Percentiles rank a stretch among this genome's conserved stretches.
Evolutionary conservation across 2,888 invertebrate genomes (phyloP).

Genomic region (Xestoiulus laeticollis): DNA sequence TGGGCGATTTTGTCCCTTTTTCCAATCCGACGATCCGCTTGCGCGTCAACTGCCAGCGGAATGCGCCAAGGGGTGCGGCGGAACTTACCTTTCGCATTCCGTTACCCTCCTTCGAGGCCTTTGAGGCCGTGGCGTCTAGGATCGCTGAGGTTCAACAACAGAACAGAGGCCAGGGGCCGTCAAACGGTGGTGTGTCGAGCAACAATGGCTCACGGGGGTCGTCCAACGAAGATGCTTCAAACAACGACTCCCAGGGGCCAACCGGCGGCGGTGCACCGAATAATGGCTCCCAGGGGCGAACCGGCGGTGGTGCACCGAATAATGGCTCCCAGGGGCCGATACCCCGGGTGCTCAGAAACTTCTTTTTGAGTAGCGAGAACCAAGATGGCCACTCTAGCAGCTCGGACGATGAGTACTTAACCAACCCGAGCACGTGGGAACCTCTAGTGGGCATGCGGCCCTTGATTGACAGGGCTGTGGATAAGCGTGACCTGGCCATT

Average conservation of each 20-base stretch:
- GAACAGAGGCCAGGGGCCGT: background rate
- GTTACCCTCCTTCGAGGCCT: background rate
- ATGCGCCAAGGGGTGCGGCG: too few relatives aligned
- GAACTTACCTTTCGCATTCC: slow-evolving; percentile 45
- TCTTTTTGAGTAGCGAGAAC: background rate
- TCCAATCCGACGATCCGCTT: slow-evolving; percentile 55
- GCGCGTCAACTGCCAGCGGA: slow-evolving; percentile 55
- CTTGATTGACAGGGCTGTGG: background rate
- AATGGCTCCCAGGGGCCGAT: background rate
- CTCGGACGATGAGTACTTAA: background rate
- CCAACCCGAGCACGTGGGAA: background rate
- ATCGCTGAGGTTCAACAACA: background rate
- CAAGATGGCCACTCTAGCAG: background rate
- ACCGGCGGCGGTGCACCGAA: background rate
- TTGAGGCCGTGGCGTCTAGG: slow-evolving; percentile 45
- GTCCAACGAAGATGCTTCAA: too few relatives aligned
- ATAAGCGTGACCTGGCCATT: slow-evolving; percentile 60
- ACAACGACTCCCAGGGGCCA: background rate
- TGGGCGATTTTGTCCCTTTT: background rate
- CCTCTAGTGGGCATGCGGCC: background rate
- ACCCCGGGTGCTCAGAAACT: background rate
- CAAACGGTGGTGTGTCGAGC: background rate
- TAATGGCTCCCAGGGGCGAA: background rate
- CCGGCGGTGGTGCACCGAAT: background rate
- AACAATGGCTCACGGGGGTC: background rate